These are phyloP conservation scores for Drosophila prolongata DNA, from an alignment of 2,888 invertebrate genomes.

Conservation along the genomic window DNA sequence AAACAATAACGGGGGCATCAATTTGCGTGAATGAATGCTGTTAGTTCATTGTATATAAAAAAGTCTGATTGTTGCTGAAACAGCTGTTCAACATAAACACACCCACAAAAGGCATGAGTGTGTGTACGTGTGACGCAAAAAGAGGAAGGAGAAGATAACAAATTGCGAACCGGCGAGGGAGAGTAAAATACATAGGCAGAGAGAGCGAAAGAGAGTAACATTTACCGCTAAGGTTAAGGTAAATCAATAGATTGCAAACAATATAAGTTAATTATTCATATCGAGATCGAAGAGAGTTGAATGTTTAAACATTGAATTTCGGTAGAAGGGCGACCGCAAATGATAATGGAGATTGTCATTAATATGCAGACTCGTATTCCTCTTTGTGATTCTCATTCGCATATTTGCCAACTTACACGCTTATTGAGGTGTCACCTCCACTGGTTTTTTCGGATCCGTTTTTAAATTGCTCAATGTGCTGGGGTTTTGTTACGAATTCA, in stretches of 20 bases:
- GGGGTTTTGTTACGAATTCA: background rate
- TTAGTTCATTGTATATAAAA: background rate
- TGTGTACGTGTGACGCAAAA: slow-evolving; percentile 26
- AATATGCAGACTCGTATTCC: slow-evolving; percentile 22
- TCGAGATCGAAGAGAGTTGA: background rate
- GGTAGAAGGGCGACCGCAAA: slow-evolving; percentile 19
- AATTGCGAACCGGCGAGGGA: slow-evolving; percentile 49
- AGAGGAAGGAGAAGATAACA: slow-evolving; percentile 40
- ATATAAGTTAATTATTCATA: slow-evolving; percentile 20
- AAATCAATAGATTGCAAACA: slow-evolving; percentile 57
- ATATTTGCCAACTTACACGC: slow-evolving; percentile 34
- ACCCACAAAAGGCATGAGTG: background rate
- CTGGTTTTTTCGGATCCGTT: slow-evolving; percentile 1
- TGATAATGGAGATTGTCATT: slow-evolving; percentile 47
- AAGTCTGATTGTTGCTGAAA: slow-evolving; percentile 32
- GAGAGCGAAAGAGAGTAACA: background rate
- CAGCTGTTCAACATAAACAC: slow-evolving; percentile 67
- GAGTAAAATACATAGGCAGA: background rate
- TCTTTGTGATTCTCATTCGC: slow-evolving; percentile 26
- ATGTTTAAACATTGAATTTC: slow-evolving; percentile 4
- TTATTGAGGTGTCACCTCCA: slow-evolving; percentile 36
- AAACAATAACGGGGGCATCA: slow-evolving; percentile 25
- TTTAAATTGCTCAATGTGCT: slow-evolving; percentile 14
- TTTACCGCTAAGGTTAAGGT: slow-evolving; percentile 46
- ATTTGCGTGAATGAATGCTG: slow-evolving; percentile 33